phyloP scores from a whole-genome alignment of 2,888 invertebrate genomes.

The Octonoba sinensis region DNA sequence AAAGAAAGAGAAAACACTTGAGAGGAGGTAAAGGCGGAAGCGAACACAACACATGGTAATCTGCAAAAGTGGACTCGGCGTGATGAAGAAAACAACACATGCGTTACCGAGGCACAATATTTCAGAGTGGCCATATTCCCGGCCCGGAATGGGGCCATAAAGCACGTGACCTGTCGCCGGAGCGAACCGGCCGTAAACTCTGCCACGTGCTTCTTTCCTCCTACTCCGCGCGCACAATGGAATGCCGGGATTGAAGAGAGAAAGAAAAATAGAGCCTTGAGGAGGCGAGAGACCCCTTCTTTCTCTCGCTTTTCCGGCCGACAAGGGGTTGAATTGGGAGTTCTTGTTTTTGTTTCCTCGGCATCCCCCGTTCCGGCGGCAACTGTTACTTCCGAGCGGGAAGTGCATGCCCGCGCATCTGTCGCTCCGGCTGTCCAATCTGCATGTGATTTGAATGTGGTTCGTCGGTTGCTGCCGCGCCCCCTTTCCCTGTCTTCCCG shows the following conservation, averaged over 20 bases:
- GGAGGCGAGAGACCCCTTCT: not conserved
- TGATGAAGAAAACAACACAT: conserved; percentile 61
- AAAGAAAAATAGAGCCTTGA: not conserved
- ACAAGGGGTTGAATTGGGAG: conserved; percentile 37
- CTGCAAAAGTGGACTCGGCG: conserved; percentile 35
- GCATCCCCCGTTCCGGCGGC: conserved; percentile 22
- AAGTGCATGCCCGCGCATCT: not conserved
- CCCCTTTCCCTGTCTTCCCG: conserved; percentile 1
- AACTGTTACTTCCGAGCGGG: conserved; percentile 26
- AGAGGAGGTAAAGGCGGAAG: not conserved
- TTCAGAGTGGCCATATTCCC: conserved; percentile 64
- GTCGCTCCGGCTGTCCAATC: not conserved
- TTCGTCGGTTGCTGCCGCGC: not conserved
- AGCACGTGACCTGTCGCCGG: conserved; percentile 63
- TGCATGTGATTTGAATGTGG: conserved; percentile 15
- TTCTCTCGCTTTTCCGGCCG: conserved; percentile 7
- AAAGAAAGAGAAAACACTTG: not conserved
- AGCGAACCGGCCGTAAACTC: conserved; percentile 53
- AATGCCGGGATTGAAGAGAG: conserved; percentile 56
- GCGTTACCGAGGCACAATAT: conserved; percentile 47
- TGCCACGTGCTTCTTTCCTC: conserved; percentile 46
- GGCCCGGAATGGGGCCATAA: conserved; percentile 61
- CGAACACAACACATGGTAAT: conserved; percentile 48
- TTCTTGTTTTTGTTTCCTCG: conserved; percentile 28
- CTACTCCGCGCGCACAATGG: conserved; percentile 34